A percentile compares a stretch with the other conserved stretches of the same genome.
Conservation (phyloP, 2,113 vertebrate genomes). For the Cheirogaleus medius region DNA sequence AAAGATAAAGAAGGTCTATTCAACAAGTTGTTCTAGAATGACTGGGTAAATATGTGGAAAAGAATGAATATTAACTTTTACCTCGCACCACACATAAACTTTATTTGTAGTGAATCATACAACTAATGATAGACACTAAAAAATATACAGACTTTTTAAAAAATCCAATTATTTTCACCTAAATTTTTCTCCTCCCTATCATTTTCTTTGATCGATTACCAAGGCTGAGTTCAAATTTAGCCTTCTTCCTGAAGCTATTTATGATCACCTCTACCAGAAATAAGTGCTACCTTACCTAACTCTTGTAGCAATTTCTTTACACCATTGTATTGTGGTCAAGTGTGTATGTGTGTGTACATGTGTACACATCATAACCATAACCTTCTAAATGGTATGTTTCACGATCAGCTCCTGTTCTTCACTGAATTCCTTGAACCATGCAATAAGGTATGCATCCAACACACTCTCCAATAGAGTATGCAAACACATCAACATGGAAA, state of each 20-base stretch:
- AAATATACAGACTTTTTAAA: neutral
- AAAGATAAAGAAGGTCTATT: slow-evolving; percentile 7
- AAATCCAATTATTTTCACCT: neutral
- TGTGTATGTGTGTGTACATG: too few relatives aligned
- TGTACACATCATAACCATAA: neutral
- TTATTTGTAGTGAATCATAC: neutral
- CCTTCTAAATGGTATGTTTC: neutral
- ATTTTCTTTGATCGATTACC: neutral
- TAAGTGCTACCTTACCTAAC: neutral
- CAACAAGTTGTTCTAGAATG: neutral
- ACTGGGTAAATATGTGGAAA: neutral
- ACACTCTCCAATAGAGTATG: too few relatives aligned
- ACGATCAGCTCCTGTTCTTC: neutral
- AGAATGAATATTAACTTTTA: neutral
- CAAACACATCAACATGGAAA: neutral
- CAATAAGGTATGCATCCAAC: neutral
- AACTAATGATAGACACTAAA: neutral
- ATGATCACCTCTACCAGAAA: neutral
- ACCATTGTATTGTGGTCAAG: neutral
- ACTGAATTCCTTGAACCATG: neutral
- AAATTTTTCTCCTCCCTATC: neutral
- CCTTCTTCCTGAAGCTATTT: neutral
- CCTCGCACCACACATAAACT: neutral
- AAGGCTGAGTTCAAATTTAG: neutral
- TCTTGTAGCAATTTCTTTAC: neutral